Evolutionary conservation across 2,888 invertebrate species (phyloP), one percentile per base, ranked within the genome.

Genomic region (Orthosia cruda): DNA sequence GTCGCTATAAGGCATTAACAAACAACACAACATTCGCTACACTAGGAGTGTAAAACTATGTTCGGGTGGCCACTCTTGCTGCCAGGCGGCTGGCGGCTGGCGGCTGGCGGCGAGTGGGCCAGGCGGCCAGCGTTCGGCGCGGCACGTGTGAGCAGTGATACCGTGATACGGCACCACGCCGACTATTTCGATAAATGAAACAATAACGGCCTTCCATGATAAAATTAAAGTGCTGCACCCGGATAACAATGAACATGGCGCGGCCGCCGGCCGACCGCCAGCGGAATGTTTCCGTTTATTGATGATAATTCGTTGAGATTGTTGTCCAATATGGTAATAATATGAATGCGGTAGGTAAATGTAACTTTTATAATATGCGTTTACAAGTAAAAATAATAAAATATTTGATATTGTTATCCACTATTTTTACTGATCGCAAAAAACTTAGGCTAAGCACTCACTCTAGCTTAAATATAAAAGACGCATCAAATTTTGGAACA

Each of bases 181-280:
- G 12, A 59, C 50, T n/a, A n/a, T 20, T 52, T 59, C 52, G 52
- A 74, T 66, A 66, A 61, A 49, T 20, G 49, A 69, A 76, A 75
- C 49, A 16, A 66, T 54, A 75, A 40, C 18, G 75, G 69, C 75
- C 75, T 69, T 52, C 69, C 49, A 49, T 49, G 69, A 75, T 77
- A 59, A n/a, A 12, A 65, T 26, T 70, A 54, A 77, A 45, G 59
- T 69, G 49, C 54, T 54, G 69, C 77, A 61, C 69, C 59, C 69
- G 77, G 75, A 77, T 70, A 50, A 45, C 54, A 75, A 18, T 40
- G 52, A 69, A 18, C 49, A 54, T 54, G 52, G 76, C 67, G 57
- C 64, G 32, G 47, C 16, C 40, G 16, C 45, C n/a, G 57, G 61
- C 61, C 9, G 26, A 1, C 26, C 61, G 26, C 26, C 70, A 15